Evolutionary conservation across 1,140 invertebrate genomes (phyloP).

Genomic region (Trachymyrmex septentrionalis): DNA sequence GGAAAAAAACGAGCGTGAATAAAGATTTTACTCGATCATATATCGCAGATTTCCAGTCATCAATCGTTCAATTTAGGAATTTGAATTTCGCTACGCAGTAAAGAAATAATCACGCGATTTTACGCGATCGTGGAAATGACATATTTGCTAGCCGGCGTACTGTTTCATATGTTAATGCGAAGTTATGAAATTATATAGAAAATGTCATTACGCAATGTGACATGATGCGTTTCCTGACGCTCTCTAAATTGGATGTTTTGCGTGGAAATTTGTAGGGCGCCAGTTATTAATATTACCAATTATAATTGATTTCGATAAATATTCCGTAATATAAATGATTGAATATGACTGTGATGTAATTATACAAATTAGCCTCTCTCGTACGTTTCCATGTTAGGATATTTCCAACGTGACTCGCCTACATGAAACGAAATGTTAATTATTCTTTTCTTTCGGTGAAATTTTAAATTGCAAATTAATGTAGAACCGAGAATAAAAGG

Average conservation of each 20-base stretch:
- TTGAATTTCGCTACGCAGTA: background rate
- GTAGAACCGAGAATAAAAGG: background rate
- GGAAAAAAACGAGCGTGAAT: background rate
- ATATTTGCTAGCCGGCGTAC: background rate
- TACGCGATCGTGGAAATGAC: background rate
- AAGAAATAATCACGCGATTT: background rate
- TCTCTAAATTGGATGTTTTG: constrained; percentile 6
- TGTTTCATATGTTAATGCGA: constrained; percentile 26
- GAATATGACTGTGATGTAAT: constrained; percentile 6
- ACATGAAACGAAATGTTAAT: constrained; percentile 35
- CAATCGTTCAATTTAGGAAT: constrained; percentile 7
- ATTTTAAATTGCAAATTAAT: constrained; percentile 53
- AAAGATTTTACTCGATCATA: background rate
- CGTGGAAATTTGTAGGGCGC: background rate
- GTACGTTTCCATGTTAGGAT: background rate
- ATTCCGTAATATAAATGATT: constrained; percentile 15
- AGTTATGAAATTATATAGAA: constrained; percentile 36
- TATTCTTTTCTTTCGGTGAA: background rate
- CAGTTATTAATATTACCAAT: constrained; percentile 11
- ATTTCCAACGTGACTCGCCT: background rate
- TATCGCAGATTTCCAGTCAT: background rate
- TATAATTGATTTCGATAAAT: constrained; percentile 31
- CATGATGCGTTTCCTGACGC: constrained; percentile 4
- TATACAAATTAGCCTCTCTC: background rate
- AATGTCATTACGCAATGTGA: constrained; percentile 17